A percentile compares a stretch with the other conserved stretches of the same genome.
These are phyloP conservation scores for Ericerus pela DNA, from an alignment of 1,140 invertebrate genomes.

Conservation along the genomic window DNA sequence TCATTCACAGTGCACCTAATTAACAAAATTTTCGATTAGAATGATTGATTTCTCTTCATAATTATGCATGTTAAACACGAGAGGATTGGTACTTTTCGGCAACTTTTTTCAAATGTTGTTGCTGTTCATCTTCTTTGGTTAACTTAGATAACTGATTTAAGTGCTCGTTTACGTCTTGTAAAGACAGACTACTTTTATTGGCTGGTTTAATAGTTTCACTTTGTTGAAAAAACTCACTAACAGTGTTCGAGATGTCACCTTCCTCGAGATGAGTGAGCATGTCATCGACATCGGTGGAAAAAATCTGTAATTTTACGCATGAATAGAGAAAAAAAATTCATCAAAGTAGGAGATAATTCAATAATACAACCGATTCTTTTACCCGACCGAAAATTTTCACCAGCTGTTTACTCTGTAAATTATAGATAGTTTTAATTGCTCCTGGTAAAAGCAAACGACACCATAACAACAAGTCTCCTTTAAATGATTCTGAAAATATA, in stretches of 20 bases:
- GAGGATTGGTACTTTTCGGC: slow-evolving; percentile 37
- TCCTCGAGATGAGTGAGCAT: slow-evolving; percentile 77
- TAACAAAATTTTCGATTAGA: background rate
- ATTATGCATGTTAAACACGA: slow-evolving; percentile 4
- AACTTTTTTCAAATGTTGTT: slow-evolving; percentile 54
- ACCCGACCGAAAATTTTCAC: slow-evolving; percentile 71
- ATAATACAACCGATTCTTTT: slow-evolving; percentile 2
- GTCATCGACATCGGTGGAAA: slow-evolving; percentile 51
- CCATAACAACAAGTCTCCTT: slow-evolving; percentile 47
- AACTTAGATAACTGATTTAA: slow-evolving; percentile 52
- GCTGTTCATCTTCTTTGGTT: slow-evolving; percentile 78
- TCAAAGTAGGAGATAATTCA: background rate
- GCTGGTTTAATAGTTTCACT: slow-evolving; percentile 43
- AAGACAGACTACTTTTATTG: slow-evolving; percentile 50
- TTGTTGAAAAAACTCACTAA: slow-evolving; percentile 61
- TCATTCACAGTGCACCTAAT: slow-evolving; percentile 66
- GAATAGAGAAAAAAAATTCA: background rate
- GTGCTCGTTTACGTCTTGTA: slow-evolving; percentile 54
- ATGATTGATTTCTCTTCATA: background rate
- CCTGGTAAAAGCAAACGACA: slow-evolving; percentile 69
- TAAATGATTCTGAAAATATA: background rate
- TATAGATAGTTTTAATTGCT: slow-evolving; percentile 69
- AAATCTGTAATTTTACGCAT: slow-evolving; percentile 37
- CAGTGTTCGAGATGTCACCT: slow-evolving; percentile 78
- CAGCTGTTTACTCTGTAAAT: slow-evolving; percentile 80